Percentiles rank a stretch among this genome's conserved stretches.
Conservation (phyloP, 2,113 vertebrate species). For the Mesocricetus auratus region DNA sequence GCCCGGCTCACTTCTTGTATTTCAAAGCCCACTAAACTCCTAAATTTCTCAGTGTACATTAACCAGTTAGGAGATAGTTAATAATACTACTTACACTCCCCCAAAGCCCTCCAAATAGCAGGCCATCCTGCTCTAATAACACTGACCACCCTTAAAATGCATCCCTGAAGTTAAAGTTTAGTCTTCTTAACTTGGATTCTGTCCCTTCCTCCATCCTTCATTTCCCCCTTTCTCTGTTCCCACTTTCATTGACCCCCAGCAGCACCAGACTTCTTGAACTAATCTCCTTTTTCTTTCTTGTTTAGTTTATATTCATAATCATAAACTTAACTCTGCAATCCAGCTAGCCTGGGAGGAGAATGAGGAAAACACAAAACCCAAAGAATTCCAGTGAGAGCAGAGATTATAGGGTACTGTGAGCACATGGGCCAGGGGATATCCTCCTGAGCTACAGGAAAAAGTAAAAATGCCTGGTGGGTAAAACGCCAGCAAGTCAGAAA, state of each 20-base stretch:
- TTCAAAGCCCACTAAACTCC: neutral
- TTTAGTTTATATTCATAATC: neutral
- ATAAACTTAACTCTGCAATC: neutral
- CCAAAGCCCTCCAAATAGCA: conserved; percentile 30
- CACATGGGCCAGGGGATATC: neutral
- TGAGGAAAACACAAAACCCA: neutral
- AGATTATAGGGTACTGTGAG: neutral
- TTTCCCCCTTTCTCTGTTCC: neutral
- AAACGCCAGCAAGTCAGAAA: neutral
- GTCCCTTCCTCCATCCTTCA: neutral
- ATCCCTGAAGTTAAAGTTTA: conserved; percentile 1
- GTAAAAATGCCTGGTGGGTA: neutral
- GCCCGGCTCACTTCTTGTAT: no score
- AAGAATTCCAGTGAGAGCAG: neutral
- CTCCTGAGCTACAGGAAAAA: neutral
- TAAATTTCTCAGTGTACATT: neutral
- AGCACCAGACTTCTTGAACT: neutral
- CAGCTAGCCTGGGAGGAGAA: neutral
- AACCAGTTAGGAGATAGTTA: neutral
- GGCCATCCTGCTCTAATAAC: neutral
- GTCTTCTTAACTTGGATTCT: neutral
- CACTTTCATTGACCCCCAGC: neutral
- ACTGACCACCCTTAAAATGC: conserved; percentile 28
- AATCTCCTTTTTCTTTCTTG: neutral
- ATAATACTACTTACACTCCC: neutral